Base-by-base conservation (phyloP, 2,113 vertebrate species). In the Alaudala cheleensis region DNA sequence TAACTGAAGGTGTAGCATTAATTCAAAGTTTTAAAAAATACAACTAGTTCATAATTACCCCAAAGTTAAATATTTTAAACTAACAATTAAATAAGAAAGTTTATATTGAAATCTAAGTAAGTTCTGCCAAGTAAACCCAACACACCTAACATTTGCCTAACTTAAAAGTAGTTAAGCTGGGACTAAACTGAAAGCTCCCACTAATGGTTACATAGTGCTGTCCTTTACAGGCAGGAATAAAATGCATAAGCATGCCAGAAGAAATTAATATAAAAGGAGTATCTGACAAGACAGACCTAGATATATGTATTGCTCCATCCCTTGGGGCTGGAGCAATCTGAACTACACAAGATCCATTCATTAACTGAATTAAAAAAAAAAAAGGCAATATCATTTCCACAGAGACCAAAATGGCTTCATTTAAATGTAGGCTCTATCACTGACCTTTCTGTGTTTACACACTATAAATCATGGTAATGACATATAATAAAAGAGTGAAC, bases 281-380 rank as follows among this genome's bases (percentile, higher is more conserved):
- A 67, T 64, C 60, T 92, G 69, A 76, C 51, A 79, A 71, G 72
- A 84, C 1, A 89, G 72, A 44, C 21, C 73, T 84, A 2, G 0
- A 66, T 58, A 62, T 8, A 7, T 23, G 28, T 34, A 86, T 10
- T 70, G 34, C 21, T 92, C 47, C 16, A 40, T 64, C 61, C 81
- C 69, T 44, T 47, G 57, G 47, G 81, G 73, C 20, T 64, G 49
- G 6, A 86, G 51, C 29, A 61, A 84, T 66, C 11, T 66, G 26
- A 92, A 74, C 83, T 56, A 89, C 11, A 95, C 51, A 85, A 93
- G 93, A 87, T 31, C 66, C 61, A 81, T 79, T 94, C 91, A 83
- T 80, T 93, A 87, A 91, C 18, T 51, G 44, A 64, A 56, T 29
- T 71, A 7, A 1, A 1, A 14, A 7, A 1, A 1, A 14, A 33